Base-by-base conservation (phyloP, 35 echinoderm and acorn worm genomes). In the Ophiothrix spiculata region DNA sequence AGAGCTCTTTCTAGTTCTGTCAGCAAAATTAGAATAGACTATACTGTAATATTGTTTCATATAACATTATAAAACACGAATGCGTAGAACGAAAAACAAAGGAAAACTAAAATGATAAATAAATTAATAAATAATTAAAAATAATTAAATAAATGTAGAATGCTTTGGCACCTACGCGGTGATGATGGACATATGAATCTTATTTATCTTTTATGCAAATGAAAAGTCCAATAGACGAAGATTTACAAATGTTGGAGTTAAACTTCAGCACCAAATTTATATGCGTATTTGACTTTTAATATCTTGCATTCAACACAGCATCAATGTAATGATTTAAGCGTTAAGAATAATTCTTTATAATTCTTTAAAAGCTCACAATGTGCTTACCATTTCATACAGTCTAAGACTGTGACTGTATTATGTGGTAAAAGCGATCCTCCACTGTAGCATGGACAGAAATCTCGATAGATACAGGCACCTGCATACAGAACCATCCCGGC, bases 361-460 rank as follows among this genome's bases (percentile, higher is more conserved):
- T 4, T 32, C 63, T 73, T 32, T 73, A n/a, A 73, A 73, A n/a
- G 16, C 16, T 15, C 15, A 63, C 28, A n/a, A n/a, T 0, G 56
- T 36, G 69, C 81, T 84, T 37, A 84, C 81, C 81, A 84, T 19
- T 36, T 13, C 54, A 64, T 36, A 60, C 81, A 84, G 36, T 84
- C 35, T 10, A 36, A 25, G 21, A 38, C 39, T n/a, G 36, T 21
- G 25, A 60, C 23, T 64, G 35, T 36, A 31, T 60, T 56, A 1
- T 32, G 56, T 1, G 33, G 11, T 0, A 84, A 15, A 25, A 25
- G 32, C 15, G 33, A 32, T 19, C 69, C 0, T 21, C 33, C 54
- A 13, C 36, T 64, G 36, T 84, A 84, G 36, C 90, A 92, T 29
- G 79, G 79, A 80, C 90, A 92, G 4, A 35, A 16, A 13, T 75